phyloP scores from a whole-genome alignment of 2,888 invertebrate species.

The Gisinianus flammeolus region DNA sequence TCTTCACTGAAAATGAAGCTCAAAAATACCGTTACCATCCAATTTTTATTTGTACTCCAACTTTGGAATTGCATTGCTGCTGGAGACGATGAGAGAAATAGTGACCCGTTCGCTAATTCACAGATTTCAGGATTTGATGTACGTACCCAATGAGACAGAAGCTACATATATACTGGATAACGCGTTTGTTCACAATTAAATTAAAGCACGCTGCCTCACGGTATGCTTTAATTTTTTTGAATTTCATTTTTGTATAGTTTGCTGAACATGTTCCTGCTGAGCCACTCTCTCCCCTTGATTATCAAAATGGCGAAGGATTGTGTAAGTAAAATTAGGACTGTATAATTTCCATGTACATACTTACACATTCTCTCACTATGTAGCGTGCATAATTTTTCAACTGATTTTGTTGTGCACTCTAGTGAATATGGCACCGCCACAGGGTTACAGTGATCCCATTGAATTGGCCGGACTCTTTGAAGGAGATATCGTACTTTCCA shows the following conservation, averaged over 20 bases:
- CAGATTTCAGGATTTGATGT: background rate
- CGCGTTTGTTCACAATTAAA: too few relatives aligned
- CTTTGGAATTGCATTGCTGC: too few relatives aligned
- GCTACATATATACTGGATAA: too few relatives aligned
- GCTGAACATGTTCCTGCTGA: conserved; percentile 25
- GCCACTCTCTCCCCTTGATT: conserved; percentile 60
- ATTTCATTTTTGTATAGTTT: conserved; percentile 5
- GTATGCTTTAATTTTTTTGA: background rate
- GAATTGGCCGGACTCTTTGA: conserved; percentile 54
- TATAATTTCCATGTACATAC: too few relatives aligned
- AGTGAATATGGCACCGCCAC: conserved; percentile 47
- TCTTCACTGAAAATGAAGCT: too few relatives aligned
- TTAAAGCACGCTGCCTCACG: too few relatives aligned
- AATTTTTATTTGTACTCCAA: too few relatives aligned
- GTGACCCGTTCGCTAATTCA: conserved; percentile 4
- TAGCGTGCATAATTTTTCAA: too few relatives aligned
- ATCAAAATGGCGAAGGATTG: conserved; percentile 58
- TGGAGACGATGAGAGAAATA: background rate
- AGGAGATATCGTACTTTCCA: conserved; percentile 51
- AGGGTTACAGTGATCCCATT: conserved; percentile 49
- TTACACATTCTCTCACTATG: too few relatives aligned
- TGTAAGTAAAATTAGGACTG: conserved; percentile 35
- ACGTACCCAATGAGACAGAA: too few relatives aligned
- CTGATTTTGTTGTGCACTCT: too few relatives aligned
- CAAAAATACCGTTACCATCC: too few relatives aligned